Conservation (phyloP, 2,888 invertebrate genomes). For the Ectemnius continuus region DNA sequence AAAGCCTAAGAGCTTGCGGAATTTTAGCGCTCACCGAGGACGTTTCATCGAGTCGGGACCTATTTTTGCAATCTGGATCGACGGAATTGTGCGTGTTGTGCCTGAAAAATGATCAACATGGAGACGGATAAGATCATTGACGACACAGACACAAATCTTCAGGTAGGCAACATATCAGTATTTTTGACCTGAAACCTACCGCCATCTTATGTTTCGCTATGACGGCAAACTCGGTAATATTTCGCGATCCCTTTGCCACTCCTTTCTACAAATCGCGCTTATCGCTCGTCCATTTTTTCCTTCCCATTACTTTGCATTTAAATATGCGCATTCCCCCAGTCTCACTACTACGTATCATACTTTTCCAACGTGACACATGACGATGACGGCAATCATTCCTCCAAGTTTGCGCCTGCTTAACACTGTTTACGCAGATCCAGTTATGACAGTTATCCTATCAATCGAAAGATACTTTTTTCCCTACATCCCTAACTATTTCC, state of each 20-base stretch:
- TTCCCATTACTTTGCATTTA: no score
- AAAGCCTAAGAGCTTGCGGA: conserved; percentile 45
- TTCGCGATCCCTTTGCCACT: conserved; percentile 13
- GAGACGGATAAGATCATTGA: conserved; percentile 95
- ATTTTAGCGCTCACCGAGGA: conserved; percentile 42
- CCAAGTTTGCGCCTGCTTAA: conserved; percentile 16
- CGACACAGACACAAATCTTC: conserved; percentile 85
- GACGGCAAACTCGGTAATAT: conserved; percentile 43
- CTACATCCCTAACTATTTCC: not conserved
- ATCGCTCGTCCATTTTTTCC: not conserved
- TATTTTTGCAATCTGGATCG: conserved; percentile 22
- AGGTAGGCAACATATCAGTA: conserved; percentile 78
- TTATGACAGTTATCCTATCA: conserved; percentile 38
- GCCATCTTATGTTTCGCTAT: conserved; percentile 67
- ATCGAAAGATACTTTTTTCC: conserved; percentile 7
- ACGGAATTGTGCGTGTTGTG: conserved; percentile 32
- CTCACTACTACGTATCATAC: not conserved
- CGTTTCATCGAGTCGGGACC: conserved; percentile 21
- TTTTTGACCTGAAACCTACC: conserved; percentile 63
- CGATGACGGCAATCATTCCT: conserved; percentile 33
- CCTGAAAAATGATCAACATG: conserved; percentile 86
- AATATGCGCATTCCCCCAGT: not conserved
- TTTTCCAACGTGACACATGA: conserved; percentile 28
- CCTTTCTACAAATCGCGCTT: not conserved
- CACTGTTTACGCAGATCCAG: conserved; percentile 39